These are phyloP conservation scores for Araneus ventricosus DNA, from an alignment of 1,140 invertebrate genomes.

Conservation along the genomic window DNA sequence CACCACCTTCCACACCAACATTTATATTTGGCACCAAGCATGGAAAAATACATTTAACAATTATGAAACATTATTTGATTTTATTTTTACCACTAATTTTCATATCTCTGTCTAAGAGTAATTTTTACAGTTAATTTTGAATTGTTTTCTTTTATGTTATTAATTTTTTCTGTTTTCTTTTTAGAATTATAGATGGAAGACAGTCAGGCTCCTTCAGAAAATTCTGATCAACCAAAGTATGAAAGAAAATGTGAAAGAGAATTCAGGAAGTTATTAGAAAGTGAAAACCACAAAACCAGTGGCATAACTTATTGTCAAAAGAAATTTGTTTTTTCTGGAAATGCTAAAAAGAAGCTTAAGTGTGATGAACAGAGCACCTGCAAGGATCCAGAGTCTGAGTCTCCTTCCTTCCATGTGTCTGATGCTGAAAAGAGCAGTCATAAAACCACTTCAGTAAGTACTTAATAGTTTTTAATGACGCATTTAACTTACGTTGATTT, in stretches of 20 bases:
- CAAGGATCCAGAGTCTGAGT: neutral
- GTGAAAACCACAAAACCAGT: neutral
- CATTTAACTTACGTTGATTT: too few species aligned
- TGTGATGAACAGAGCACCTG: neutral
- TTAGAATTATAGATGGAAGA: neutral
- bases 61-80: too few species aligned
- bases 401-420: neutral
- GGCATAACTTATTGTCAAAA: neutral
- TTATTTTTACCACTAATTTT: too few species aligned
- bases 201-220: neutral
- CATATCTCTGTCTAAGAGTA: too few species aligned
- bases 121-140: too few species aligned
- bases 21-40: too few species aligned
- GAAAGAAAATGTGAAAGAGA: constrained; percentile 40
- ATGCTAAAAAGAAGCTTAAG: constrained; percentile 18
- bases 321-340: neutral
- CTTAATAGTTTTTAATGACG: neutral
- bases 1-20: too few species aligned
- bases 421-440: too few species aligned
- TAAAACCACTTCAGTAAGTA: neutral
- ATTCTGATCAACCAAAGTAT: neutral
- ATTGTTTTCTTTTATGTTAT: neutral
- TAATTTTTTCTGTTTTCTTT: neutral
- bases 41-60: too few species aligned
- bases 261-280: constrained; percentile 34